Evolutionary conservation across 1,140 invertebrate genomes (phyloP).

Genomic region (Samia ricini): DNA sequence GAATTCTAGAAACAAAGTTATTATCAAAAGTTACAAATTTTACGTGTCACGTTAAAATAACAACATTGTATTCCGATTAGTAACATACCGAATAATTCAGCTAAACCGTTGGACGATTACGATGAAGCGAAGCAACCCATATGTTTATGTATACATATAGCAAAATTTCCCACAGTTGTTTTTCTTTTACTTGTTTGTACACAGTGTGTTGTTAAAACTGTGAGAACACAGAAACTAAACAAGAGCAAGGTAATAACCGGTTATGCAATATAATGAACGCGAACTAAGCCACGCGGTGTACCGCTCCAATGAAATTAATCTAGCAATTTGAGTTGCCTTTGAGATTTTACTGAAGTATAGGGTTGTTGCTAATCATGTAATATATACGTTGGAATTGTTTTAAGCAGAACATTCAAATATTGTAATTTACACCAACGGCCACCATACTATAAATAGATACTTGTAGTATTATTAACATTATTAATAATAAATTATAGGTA

Average conservation of each 20-base stretch:
- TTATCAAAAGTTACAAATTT: too few species aligned
- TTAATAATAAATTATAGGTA: too few species aligned
- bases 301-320: slow-evolving; percentile 36
- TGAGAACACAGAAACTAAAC: slow-evolving; percentile 33
- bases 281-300: slow-evolving; percentile 25
- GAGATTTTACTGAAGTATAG: slow-evolving; percentile 18
- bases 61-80: slow-evolving; percentile 5
- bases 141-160: slow-evolving; percentile 25
- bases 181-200: slow-evolving; percentile 24
- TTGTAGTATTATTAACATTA: too few species aligned
- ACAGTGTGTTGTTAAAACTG: slow-evolving; percentile 32
- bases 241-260: slow-evolving; percentile 43
- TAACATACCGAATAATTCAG: slow-evolving; percentile 26
- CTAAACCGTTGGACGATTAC: slow-evolving; percentile 28
- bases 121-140: slow-evolving; percentile 24
- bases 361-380: background rate
- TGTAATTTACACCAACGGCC: background rate
- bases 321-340: slow-evolving; percentile 38
- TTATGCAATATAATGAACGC: slow-evolving; percentile 39
- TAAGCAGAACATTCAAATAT: background rate
- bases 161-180: slow-evolving; percentile 41
- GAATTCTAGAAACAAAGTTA: too few species aligned
- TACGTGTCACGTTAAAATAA: background rate
- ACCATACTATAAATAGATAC: too few species aligned
- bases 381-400: background rate